These are phyloP conservation scores for Caranx ignobilis DNA, from an alignment of 2,113 vertebrate genomes.

Conservation along the genomic window DNA sequence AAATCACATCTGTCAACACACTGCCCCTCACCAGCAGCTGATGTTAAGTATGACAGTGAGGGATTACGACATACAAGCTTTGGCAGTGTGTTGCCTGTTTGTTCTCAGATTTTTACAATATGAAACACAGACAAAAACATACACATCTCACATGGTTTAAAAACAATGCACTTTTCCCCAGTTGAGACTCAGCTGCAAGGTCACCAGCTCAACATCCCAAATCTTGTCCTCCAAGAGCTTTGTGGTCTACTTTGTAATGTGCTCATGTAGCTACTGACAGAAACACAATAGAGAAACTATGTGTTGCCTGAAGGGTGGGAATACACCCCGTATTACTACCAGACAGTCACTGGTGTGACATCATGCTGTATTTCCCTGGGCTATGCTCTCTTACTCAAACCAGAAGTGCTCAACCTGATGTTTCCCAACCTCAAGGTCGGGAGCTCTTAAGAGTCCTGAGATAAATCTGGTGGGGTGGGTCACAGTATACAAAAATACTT, in stretches of 20 bases:
- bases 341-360: constrained; percentile 55
- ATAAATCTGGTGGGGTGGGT: neutral
- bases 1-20: constrained; percentile 24
- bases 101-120: neutral
- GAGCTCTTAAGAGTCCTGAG: neutral
- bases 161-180: constrained; percentile 8
- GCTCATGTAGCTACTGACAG: constrained; percentile 55
- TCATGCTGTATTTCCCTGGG: constrained; percentile 55
- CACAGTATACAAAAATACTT: neutral
- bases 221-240: constrained; percentile 33
- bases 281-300: constrained; percentile 67
- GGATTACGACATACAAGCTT: neutral
- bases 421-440: constrained; percentile 13
- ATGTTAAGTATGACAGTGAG: neutral
- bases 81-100: neutral
- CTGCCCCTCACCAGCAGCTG: neutral
- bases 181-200: constrained; percentile 38
- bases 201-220: constrained; percentile 30
- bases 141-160: neutral
- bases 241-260: constrained; percentile 40
- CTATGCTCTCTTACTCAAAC: constrained; percentile 58
- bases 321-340: constrained; percentile 64
- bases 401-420: neutral
- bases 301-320: constrained; percentile 54
- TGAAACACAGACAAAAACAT: constrained; percentile 23